Evolutionary conservation across 2,888 invertebrate genomes (phyloP), one percentile per base, ranked within the genome.

Genomic region (Galeruca laticollis): DNA sequence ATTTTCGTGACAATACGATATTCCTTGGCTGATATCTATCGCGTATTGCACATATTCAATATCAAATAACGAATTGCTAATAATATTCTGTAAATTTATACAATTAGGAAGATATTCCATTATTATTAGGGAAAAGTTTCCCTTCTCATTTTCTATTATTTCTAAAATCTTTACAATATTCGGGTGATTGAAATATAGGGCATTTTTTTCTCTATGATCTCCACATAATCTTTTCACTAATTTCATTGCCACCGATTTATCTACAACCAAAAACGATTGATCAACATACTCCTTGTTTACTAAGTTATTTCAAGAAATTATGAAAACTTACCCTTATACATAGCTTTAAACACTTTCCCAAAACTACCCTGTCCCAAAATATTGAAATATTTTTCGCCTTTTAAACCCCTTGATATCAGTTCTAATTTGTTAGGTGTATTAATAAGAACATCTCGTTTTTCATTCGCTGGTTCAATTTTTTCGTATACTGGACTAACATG

Each of bases 321-420:
- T 37, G 11, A 11, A 35, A 11, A 35, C 43, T 18, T 79, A 84
- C 84, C 82, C 78, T 81, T 79, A 75, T 81, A 79, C n/a, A 74
- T 68, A 26, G 82, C 83, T 71, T 77, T 78, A 56, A 84, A 79
- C 9, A 85, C 83, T n/a, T 80, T 81, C n/a, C 85, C 85, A 75
- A 85, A 85, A 10, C 78, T 69, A 26, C 85, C 85, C 73, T 77
- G 79, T 26, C 84, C 84, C 54, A 85, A 74, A 69, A 84, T 74
- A 69, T 79, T 80, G 10, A 82, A 71, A 33, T 72, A 60, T 57
- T 72, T 73, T 35, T 67, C 72, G 13, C 73, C 70, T 26, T 70
- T 67, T 18, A 82, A 70, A 21, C 84, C 84, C 72, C 79, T 73
- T 68, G 79, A 72, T 47, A 79, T 70, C 40, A 84, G 76, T 60